phyloP scores from a whole-genome alignment of 1,140 invertebrate genomes.

The Megathymus violae region DNA sequence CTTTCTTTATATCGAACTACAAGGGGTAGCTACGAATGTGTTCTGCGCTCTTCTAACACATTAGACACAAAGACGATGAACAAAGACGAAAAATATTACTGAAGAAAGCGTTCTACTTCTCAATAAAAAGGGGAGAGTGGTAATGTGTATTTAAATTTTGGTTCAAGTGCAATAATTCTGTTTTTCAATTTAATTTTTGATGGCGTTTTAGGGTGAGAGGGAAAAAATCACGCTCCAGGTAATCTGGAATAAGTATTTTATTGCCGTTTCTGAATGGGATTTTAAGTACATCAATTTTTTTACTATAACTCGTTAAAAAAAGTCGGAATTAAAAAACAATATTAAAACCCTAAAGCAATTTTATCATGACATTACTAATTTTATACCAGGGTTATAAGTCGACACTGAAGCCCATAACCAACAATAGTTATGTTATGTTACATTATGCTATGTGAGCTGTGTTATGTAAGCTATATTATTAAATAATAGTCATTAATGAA shows the following conservation, averaged over 20 bases:
- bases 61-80: conserved; percentile 34
- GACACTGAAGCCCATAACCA: too few species aligned
- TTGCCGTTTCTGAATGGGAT: background rate
- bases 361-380: too few species aligned
- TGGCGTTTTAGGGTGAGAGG: conserved; percentile 53
- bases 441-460: too few species aligned
- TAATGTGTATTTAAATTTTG: conserved; percentile 84
- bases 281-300: background rate
- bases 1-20: conserved; percentile 84
- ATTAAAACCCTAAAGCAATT: background rate
- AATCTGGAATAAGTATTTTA: conserved; percentile 12
- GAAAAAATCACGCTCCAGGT: conserved; percentile 44
- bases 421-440: too few species aligned
- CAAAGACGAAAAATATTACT: conserved; percentile 52
- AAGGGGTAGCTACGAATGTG: conserved; percentile 56
- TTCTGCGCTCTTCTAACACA: conserved; percentile 49
- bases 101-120: conserved; percentile 76
- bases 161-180: conserved; percentile 81
- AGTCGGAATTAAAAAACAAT: background rate
- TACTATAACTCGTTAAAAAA: background rate
- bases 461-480: too few species aligned
- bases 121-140: conserved; percentile 81
- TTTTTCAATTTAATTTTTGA: conserved; percentile 84
- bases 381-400: too few species aligned
- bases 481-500: too few species aligned